A percentile compares a stretch with the other conserved stretches of the same genome.
phyloP scores from a whole-genome alignment of 1,140 invertebrate species.

The Diabrotica undecimpunctata region DNA sequence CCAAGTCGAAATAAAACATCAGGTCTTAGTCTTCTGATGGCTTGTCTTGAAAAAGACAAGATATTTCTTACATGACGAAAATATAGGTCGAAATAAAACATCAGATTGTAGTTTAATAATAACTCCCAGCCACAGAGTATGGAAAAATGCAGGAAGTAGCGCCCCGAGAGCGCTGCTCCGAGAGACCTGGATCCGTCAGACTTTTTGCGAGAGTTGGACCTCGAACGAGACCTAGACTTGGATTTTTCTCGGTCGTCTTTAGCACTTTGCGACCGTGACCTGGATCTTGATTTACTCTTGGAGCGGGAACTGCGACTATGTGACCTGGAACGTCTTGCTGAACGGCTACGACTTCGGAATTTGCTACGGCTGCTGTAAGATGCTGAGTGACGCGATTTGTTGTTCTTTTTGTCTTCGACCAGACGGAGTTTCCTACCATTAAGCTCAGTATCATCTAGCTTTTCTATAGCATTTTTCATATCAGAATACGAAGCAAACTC shows the following conservation, averaged over 20 bases:
- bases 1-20: no score
- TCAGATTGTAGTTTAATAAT: no score
- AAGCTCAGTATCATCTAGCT: slow-evolving; percentile 92
- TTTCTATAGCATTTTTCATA: slow-evolving; percentile 94
- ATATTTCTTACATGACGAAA: no score
- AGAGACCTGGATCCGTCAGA: slow-evolving; percentile 59
- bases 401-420: slow-evolving; percentile 77
- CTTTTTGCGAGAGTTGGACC: slow-evolving; percentile 45
- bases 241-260: slow-evolving; percentile 56
- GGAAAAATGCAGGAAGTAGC: no score
- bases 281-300: slow-evolving; percentile 49
- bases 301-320: slow-evolving; percentile 68
- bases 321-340: slow-evolving; percentile 64
- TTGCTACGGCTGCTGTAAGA: slow-evolving; percentile 69
- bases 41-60: no score
- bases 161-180: no score
- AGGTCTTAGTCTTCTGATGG: no score
- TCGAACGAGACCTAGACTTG: slow-evolving; percentile 45
- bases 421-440: slow-evolving; percentile 90
- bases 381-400: slow-evolving; percentile 60
- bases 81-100: no score
- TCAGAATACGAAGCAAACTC: slow-evolving; percentile 90
- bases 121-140: no score
- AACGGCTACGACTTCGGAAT: slow-evolving; percentile 63
- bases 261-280: slow-evolving; percentile 36